Evolutionary conservation across 2,888 invertebrate species (phyloP).

Genomic region (Pediacus dermestoides): DNA sequence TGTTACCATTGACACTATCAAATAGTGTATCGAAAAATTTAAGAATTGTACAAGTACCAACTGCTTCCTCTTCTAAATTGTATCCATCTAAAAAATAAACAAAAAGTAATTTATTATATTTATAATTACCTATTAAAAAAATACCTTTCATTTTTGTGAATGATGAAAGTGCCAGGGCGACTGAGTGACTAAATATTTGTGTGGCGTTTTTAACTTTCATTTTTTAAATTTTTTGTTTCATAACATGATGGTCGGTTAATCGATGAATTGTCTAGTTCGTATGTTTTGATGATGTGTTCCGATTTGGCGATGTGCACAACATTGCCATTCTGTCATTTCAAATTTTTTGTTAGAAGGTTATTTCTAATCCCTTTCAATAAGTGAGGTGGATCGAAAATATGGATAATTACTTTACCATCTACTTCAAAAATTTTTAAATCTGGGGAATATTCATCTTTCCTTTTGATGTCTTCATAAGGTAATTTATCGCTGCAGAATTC

Average conservation of each 20-base stretch:
- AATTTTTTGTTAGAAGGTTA: neutral
- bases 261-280: neutral
- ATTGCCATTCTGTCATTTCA: neutral
- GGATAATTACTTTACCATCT: constrained; percentile 1
- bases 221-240: neutral
- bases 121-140: too few relatives aligned
- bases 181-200: neutral
- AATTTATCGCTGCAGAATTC: neutral
- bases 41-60: neutral
- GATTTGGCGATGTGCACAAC: neutral
- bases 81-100: too few relatives aligned
- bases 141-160: too few relatives aligned
- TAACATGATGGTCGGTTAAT: neutral
- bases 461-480: neutral
- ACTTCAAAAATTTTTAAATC: too few relatives aligned
- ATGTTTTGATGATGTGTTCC: neutral
- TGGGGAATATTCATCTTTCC: neutral
- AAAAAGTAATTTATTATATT: too few relatives aligned
- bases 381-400: constrained; percentile 2
- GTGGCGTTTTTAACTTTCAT: constrained; percentile 4
- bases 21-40: constrained; percentile 1
- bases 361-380: constrained; percentile 3
- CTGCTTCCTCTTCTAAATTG: too few relatives aligned
- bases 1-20: constrained; percentile 2
- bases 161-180: neutral